Base-by-base conservation (phyloP, 2,888 invertebrate genomes). In the Drosophila algonquin region DNA sequence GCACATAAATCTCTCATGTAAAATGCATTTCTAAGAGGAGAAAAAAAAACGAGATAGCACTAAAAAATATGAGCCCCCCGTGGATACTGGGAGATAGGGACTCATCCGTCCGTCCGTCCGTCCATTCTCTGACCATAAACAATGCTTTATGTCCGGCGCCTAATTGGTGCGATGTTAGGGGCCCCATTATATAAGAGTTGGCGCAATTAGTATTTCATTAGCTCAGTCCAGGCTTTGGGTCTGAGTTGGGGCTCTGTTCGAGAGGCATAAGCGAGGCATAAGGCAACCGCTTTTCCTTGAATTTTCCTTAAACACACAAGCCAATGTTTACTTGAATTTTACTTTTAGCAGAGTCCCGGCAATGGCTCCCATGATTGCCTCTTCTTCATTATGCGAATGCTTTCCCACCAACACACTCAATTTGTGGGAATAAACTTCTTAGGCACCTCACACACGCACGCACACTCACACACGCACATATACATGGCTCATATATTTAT, bases 181-280 rank as follows among this genome's bases (percentile, higher is more conserved):
- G 18, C 51, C 52, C 62, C 58, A 77, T 87, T 87, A 84, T 71
- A 87, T 79, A 84, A 77, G 67, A 74, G 87, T 68, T 69, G 67
- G 58, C 62, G 71, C 81, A 87, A 83, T 83, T 83, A 84, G 60
- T 71, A 72, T 74, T 84, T 81, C 73, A 84, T 84, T 84, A 84
- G 76, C 58, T 50, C n/a, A 21, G n/a, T 10, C 50, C 12, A 27
- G 32, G 32, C 45, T 48, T 45, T 50, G 9, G 48, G 48, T 32
- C 30, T 51, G 12, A 12, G 35, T n/a, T 40, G 14, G 40, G n/a
- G 40, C 10, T 46, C 32, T 14, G 32, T 32, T 10, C 5, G 24
- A 10, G 12, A 12, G 50, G 51, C 46, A n/a, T 10, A 35, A 48
- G 14, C 14, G 27, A 16, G 3, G n/a, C n/a, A n/a, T n/a, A n/a